Percentiles rank a stretch among this genome's conserved stretches.
Evolutionary conservation across 2,113 vertebrate genomes (phyloP).

Genomic region (Symphodus melops): DNA sequence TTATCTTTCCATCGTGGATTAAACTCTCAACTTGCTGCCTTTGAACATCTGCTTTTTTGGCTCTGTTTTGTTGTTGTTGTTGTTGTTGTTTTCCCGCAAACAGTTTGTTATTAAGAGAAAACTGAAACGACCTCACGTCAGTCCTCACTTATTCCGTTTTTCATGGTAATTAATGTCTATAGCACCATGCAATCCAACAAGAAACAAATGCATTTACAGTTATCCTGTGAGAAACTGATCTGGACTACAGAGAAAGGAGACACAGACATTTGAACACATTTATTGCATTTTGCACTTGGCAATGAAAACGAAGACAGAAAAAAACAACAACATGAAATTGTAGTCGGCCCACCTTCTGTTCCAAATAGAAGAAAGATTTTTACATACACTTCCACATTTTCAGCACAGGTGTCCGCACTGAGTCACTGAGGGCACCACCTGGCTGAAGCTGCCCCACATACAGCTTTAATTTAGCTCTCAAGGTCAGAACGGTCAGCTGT

Average conservation of each 20-base stretch:
- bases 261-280: too few relatives aligned
- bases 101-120: background rate
- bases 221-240: slow-evolving; percentile 2
- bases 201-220: background rate
- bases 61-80: too few relatives aligned
- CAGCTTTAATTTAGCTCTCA: slow-evolving; percentile 67
- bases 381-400: slow-evolving; percentile 37
- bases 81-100: too few relatives aligned
- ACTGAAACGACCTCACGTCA: background rate
- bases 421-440: slow-evolving; percentile 61
- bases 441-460: slow-evolving; percentile 64
- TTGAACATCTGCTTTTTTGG: background rate
- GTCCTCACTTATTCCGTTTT: background rate
- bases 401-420: slow-evolving; percentile 35
- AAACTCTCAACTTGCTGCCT: background rate
- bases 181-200: background rate
- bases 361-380: slow-evolving; percentile 38
- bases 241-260: background rate
- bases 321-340: too few relatives aligned
- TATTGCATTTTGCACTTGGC: too few relatives aligned
- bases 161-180: slow-evolving; percentile 8
- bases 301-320: too few relatives aligned
- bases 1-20: background rate
- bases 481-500: slow-evolving; percentile 50
- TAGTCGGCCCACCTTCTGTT: slow-evolving; percentile 31